Evolutionary conservation across 2,797 vertebrate genomes (phyloP).

Genomic region (Chelon labrosus): DNA sequence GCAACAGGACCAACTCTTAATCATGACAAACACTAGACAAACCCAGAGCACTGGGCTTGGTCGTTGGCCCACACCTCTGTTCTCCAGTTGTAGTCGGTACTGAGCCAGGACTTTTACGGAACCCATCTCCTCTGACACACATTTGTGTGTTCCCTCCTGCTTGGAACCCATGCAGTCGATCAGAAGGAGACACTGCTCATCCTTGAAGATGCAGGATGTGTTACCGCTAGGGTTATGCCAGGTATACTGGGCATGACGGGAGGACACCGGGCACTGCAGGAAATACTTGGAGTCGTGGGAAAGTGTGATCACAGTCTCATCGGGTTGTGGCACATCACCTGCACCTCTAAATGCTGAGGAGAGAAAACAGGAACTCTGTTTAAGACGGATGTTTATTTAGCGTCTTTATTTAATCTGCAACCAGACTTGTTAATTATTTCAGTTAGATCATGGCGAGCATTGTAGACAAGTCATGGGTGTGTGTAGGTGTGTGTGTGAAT

Average conservation of each 20-base stretch:
- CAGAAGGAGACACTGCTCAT: conserved; percentile 61
- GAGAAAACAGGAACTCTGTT: neutral
- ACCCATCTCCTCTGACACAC: conserved; percentile 68
- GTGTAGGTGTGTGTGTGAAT: too few species aligned
- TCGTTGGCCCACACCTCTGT: neutral
- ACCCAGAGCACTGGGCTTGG: conserved; percentile 20
- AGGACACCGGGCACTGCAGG: conserved; percentile 67
- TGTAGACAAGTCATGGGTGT: too few species aligned
- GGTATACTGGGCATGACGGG: conserved; percentile 74
- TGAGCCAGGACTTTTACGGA: conserved; percentile 19
- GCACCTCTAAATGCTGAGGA: neutral
- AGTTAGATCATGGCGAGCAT: neutral
- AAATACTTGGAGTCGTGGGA: conserved; percentile 35
- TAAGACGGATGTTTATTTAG: neutral
- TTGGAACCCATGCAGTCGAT: conserved; percentile 62
- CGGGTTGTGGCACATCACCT: rapidly evolving
- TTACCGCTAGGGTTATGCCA: conserved; percentile 45
- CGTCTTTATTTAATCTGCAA: conserved; percentile 2
- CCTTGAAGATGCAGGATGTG: neutral
- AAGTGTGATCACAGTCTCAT: neutral
- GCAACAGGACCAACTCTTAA: conserved; percentile 31
- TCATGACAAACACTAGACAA: conserved; percentile 42
- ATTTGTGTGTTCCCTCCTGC: conserved; percentile 63
- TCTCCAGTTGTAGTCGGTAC: conserved; percentile 33
- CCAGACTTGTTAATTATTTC: neutral